Percentiles rank a stretch among this genome's conserved stretches.
These are phyloP conservation scores for Ochropacha duplaris DNA, from an alignment of 2,888 invertebrate genomes.

Conservation along the genomic window DNA sequence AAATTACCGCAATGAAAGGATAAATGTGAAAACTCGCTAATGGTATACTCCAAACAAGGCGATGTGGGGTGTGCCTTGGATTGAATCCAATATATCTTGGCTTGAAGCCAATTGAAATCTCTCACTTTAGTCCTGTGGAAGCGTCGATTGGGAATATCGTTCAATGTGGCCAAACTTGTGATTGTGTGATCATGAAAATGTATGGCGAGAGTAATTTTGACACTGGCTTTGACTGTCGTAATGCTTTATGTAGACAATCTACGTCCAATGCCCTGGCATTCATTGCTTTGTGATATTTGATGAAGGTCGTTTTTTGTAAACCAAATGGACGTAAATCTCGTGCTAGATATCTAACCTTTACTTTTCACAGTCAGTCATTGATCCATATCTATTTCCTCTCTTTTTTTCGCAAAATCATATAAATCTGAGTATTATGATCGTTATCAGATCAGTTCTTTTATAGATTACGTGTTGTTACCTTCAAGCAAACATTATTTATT, in stretches of 20 bases:
- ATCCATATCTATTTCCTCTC: no score
- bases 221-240: not conserved
- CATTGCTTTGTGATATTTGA: not conserved
- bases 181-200: constrained; percentile 15
- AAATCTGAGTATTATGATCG: no score
- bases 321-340: not conserved
- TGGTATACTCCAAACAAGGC: constrained; percentile 52
- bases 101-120: constrained; percentile 52
- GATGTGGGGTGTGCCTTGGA: constrained; percentile 56
- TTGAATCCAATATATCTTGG: constrained; percentile 54
- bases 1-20: constrained; percentile 27
- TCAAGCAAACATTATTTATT: no score
- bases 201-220: not conserved
- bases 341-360: no score
- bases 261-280: not conserved
- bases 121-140: constrained; percentile 49
- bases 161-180: constrained; percentile 26
- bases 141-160: constrained; percentile 40
- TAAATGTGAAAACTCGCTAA: constrained; percentile 55
- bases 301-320: no score
- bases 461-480: no score
- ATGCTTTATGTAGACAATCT: not conserved
- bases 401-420: no score
- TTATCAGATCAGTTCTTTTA: no score
- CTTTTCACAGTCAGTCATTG: no score